Conservation (phyloP, 2,888 invertebrate species). For the Anticlea derivata region DNA sequence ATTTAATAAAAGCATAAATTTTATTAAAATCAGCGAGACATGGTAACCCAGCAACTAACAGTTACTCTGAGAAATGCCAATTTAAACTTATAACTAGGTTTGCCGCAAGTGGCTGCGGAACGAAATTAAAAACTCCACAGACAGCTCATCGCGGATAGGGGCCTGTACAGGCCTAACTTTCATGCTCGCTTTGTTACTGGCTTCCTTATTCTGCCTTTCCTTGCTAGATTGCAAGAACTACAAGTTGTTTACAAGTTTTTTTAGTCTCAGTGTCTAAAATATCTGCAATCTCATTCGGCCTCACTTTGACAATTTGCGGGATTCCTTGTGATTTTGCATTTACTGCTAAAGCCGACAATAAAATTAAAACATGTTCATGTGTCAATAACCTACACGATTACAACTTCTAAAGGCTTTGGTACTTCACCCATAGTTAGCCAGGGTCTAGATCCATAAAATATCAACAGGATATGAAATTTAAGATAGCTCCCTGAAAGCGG, state of each 20-base stretch:
- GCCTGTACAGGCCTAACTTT: slow-evolving; percentile 76
- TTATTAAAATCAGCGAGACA: slow-evolving; percentile 13
- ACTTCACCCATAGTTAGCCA: too few species aligned
- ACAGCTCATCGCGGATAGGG: slow-evolving; percentile 60
- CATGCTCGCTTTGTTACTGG: slow-evolving; percentile 71
- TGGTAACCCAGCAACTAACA: slow-evolving; percentile 72
- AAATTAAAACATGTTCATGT: too few species aligned
- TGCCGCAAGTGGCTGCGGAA: slow-evolving; percentile 77
- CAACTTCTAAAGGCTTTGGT: too few species aligned
- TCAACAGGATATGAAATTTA: neutral
- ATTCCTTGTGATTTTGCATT: neutral
- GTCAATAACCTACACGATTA: too few species aligned
- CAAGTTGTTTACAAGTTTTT: slow-evolving; percentile 9
- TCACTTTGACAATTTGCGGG: neutral
- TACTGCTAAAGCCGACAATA: too few species aligned
- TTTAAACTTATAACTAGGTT: slow-evolving; percentile 83
- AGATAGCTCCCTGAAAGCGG: neutral
- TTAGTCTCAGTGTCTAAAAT: neutral
- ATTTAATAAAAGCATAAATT: slow-evolving; percentile 3
- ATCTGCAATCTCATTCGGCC: neutral
- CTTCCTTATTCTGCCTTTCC: slow-evolving; percentile 42
- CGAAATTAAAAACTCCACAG: slow-evolving; percentile 79
- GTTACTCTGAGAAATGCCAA: slow-evolving; percentile 81
- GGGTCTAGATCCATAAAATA: neutral
- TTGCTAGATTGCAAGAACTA: slow-evolving; percentile 24